These are phyloP conservation scores for Chaenocephalus aceratus DNA, from an alignment of 2,113 vertebrate genomes.

Conservation along the genomic window DNA sequence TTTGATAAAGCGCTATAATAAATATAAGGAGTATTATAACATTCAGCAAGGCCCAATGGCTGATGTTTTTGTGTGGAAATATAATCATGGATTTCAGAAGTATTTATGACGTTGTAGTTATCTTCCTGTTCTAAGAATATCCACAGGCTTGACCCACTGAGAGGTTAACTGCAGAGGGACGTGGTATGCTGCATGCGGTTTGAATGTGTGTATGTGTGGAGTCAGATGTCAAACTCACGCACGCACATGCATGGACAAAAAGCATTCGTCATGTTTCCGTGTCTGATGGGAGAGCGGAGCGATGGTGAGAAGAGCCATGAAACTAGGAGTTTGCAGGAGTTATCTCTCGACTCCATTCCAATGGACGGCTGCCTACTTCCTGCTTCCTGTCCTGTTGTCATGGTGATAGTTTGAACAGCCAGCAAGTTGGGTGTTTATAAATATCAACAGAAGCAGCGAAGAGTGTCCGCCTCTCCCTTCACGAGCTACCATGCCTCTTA, in stretches of 20 bases:
- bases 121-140: slow-evolving; percentile 59
- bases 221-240: slow-evolving; percentile 13
- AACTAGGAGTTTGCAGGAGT: background rate
- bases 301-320: background rate
- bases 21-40: too few relatives aligned
- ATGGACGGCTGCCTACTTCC: slow-evolving; percentile 61
- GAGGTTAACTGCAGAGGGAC: slow-evolving; percentile 21
- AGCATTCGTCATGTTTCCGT: background rate
- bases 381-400: slow-evolving; percentile 78
- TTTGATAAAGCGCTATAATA: too few relatives aligned
- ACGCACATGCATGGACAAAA: background rate
- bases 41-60: background rate
- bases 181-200: slow-evolving; percentile 4
- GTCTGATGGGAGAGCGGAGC: background rate
- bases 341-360: slow-evolving; percentile 60
- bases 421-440: slow-evolving; percentile 18
- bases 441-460: slow-evolving; percentile 33
- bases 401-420: slow-evolving; percentile 51
- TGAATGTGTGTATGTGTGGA: background rate
- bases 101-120: slow-evolving; percentile 45
- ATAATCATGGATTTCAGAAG: slow-evolving; percentile 15
- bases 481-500: slow-evolving; percentile 14
- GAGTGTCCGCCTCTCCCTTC: slow-evolving; percentile 46
- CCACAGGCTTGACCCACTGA: slow-evolving; percentile 32
- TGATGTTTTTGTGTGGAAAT: background rate